Base-by-base conservation (phyloP, 2,797 vertebrate genomes). In the Betta splendens region DNA sequence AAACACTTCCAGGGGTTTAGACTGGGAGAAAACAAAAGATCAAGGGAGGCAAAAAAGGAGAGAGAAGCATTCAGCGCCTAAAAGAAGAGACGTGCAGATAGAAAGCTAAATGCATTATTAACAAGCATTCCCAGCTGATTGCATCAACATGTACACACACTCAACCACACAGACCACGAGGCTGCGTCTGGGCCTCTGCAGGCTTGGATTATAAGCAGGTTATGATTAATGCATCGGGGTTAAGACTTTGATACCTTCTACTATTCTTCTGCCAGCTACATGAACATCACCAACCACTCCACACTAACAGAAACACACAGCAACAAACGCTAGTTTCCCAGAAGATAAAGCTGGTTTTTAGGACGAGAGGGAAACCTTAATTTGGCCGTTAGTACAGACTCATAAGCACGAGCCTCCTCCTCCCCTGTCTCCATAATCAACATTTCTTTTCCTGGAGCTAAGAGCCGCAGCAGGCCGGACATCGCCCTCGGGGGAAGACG, bases 231-330 rank as follows among this genome's bases (percentile, higher is more conserved):
- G 74, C 40, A 92, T 79, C 64, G 84, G 71, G 87, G 87, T 85
- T 91, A 92, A 89, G 76, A 88, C 84, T 92, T 89, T 87, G 87
- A 94, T 91, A 82, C 52, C 86, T 77, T 72, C 79, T 39, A 91
- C 80, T 37, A 55, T 35, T 38, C 26, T 44, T 46, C 16, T 44
- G 43, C 20, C 31, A 15, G 2, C 51, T 64, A 64, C 63, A 86
- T 75, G 68, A 85, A 79, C 68, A 64, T 36, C 44, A 76, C 64
- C 26, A 45, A 43, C 52, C 61, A 85, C 61, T 36, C 37, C 33
- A 53, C 51, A 73, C 25, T 17, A 43, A 31, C 46, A 73, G 15
- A 61, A 64, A 37, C 38, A 59, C 46, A 48, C 23, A 54, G 49
- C 68, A 59, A 46, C n/a, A 59, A 23, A 26, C 38, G 33, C 44